phyloP scores from a whole-genome alignment of 37 sponge, comb jelly and placozoan species.

The Ephydatia muelleri region DNA sequence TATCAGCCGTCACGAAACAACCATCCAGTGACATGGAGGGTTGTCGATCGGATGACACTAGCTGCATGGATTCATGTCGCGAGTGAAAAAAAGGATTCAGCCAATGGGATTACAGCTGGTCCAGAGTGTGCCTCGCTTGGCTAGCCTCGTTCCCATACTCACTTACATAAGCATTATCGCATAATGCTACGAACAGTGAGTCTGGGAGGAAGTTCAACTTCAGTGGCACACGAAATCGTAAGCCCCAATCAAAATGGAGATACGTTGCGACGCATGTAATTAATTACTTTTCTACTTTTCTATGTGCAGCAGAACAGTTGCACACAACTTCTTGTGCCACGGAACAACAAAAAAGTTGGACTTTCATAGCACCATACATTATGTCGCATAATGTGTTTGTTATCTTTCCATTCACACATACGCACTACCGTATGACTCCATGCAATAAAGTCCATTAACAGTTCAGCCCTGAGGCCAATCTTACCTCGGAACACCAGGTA shows the following conservation, averaged over 20 bases:
- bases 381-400: too few relatives aligned
- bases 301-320: not conserved
- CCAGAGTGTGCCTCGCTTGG: not conserved
- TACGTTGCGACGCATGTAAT: not conserved
- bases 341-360: too few relatives aligned
- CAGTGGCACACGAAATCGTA: too few relatives aligned
- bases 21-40: not conserved
- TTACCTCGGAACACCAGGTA: conserved; percentile 93
- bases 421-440: too few relatives aligned
- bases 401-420: too few relatives aligned
- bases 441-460: too few relatives aligned
- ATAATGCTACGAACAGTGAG: too few relatives aligned
- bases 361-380: too few relatives aligned
- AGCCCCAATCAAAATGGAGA: too few relatives aligned
- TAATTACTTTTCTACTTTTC: not conserved
- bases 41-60: not conserved
- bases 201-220: too few relatives aligned
- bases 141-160: not conserved
- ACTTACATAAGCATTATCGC: too few relatives aligned
- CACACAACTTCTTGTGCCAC: not conserved
- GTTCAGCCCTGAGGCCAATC: too few relatives aligned
- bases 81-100: conserved; percentile 1
- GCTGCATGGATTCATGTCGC: not conserved
- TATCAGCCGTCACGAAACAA: not conserved
- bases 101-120: not conserved